Evolutionary conservation across 2,113 vertebrate species (phyloP).

Genomic region (Kryptolebias marmoratus): DNA sequence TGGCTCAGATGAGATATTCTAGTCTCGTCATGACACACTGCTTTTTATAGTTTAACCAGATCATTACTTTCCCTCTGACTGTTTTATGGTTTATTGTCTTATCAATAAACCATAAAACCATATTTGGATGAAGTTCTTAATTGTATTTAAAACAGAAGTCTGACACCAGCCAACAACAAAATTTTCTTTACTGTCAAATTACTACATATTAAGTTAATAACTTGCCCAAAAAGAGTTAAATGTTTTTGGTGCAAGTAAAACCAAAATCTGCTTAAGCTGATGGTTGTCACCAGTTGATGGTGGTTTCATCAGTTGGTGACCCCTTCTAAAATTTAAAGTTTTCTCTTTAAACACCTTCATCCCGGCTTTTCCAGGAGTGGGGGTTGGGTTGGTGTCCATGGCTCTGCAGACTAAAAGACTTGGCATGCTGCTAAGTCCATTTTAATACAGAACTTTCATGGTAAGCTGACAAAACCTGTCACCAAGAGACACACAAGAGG

Average conservation of each 20-base stretch:
- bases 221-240: neutral
- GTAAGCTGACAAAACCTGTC: slow-evolving; percentile 14
- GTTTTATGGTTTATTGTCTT: neutral
- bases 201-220: too few relatives aligned
- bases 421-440: slow-evolving; percentile 58
- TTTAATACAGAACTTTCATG: slow-evolving; percentile 53
- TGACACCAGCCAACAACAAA: neutral
- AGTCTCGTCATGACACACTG: slow-evolving; percentile 24
- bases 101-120: too few relatives aligned
- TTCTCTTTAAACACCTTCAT: neutral
- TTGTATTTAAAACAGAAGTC: neutral
- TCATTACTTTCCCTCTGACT: neutral
- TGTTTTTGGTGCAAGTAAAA: neutral
- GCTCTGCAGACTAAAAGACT: slow-evolving; percentile 23
- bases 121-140: too few relatives aligned
- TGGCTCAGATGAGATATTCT: slow-evolving; percentile 48
- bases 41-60: neutral
- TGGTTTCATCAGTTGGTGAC: too few relatives aligned
- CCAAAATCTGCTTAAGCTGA: neutral
- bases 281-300: too few relatives aligned
- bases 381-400: slow-evolving; percentile 33
- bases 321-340: too few relatives aligned
- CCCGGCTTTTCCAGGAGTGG: neutral
- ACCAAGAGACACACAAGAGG: neutral
- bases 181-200: too few relatives aligned